Percentiles rank a stretch among this genome's conserved stretches.
Evolutionary conservation across 1,140 invertebrate genomes (phyloP).

Genomic region (Lasaia peninsularis): DNA sequence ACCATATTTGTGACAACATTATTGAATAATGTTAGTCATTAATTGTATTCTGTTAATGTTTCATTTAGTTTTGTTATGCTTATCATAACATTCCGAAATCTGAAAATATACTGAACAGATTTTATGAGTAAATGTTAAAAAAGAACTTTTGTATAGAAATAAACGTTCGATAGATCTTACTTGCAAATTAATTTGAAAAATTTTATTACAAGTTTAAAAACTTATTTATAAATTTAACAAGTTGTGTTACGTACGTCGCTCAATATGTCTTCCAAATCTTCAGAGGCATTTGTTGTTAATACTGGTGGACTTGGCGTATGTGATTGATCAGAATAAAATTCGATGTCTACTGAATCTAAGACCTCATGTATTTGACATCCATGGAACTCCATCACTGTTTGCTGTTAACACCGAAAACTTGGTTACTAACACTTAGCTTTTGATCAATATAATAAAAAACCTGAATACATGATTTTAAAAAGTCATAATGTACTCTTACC

Average conservation of each 20-base stretch:
- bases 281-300: slow-evolving; percentile 53
- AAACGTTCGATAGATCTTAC: too few species aligned
- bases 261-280: slow-evolving; percentile 71
- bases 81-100: too few species aligned
- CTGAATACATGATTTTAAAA: slow-evolving; percentile 6
- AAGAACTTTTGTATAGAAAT: too few species aligned
- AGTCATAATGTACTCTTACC: slow-evolving; percentile 44
- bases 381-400: slow-evolving; percentile 72
- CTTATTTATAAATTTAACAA: neutral
- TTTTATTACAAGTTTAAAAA: too few species aligned
- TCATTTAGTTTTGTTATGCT: too few species aligned
- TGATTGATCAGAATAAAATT: slow-evolving; percentile 53
- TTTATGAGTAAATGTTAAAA: too few species aligned
- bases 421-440: slow-evolving; percentile 38
- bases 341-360: slow-evolving; percentile 59
- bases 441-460: slow-evolving; percentile 27
- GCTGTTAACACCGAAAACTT: slow-evolving; percentile 55
- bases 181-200: too few species aligned
- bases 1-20: too few species aligned
- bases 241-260: slow-evolving; percentile 60
- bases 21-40: too few species aligned
- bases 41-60: too few species aligned
- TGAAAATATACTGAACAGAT: too few species aligned
- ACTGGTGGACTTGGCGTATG: slow-evolving; percentile 57
- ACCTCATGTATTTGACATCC: slow-evolving; percentile 61